Evolutionary conservation across 2,888 invertebrate genomes (phyloP), one percentile per base, ranked within the genome.

Genomic region (Quadroppia sp.): DNA sequence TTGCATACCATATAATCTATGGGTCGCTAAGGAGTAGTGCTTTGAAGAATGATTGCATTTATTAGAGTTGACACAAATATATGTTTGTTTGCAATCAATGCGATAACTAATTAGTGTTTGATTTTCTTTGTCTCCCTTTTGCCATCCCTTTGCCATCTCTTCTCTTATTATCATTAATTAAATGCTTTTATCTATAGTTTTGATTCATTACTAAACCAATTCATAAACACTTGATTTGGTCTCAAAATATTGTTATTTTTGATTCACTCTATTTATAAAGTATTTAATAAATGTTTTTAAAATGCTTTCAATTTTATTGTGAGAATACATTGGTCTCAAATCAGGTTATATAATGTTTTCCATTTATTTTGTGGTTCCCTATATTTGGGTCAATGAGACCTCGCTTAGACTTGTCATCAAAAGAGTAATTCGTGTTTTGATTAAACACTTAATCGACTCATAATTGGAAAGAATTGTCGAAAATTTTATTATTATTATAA

Each of bases 281-380:
- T n/a, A n/a, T n/a, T n/a, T n/a, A n/a, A n/a, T n/a, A n/a, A n/a
- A n/a, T 59, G 59, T 59, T 28, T 59, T 59, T 17, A 13, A 23
- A 59, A 59, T 59, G 59, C 40, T 64, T 64, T 64, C 40, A 40
- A n/a, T 36, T 64, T 36, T n/a, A 20, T 9, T 64, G n/a, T 36
- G n/a, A 64, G 6, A 50, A 20, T n/a, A 28, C 4, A 30, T 30
- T 59, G 1, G 7, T 59, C 28, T 28, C 3, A 30, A 64, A 64
- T 64, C n/a, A 64, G 64, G 64, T 64, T 30, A 40, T 64, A 64
- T n/a, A n/a, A n/a, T n/a, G n/a, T 36, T 64, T 59, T 30, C 30
- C 36, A 64, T 64, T 64, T 64, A 64, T 64, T 40, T 64, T 11
- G 64, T 64, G 64, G 64, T 64, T 64, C 36, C 64, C 20, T 36